These are phyloP conservation scores for Neosilurus mollespiculum DNA, from an alignment of 2,797 vertebrate genomes.

Conservation along the genomic window DNA sequence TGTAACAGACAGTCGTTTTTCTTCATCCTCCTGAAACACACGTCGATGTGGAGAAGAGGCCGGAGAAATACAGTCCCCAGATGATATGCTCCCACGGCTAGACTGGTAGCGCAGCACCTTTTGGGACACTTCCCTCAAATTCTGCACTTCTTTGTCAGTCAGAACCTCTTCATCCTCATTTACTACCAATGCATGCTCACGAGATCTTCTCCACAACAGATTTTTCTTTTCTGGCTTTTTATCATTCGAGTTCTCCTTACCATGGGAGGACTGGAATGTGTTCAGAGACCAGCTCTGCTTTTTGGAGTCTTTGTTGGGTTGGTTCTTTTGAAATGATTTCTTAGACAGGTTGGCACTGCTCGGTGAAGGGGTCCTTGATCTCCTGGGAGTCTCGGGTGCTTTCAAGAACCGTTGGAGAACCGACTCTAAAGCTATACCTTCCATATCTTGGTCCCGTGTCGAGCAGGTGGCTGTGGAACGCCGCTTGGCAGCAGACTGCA, in stretches of 20 bases:
- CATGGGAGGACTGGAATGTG: not conserved
- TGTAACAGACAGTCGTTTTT: conserved; percentile 57
- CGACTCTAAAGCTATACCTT: conserved; percentile 71
- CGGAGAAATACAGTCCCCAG: conserved; percentile 57
- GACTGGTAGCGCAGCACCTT: conserved; percentile 72
- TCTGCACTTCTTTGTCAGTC: conserved; percentile 70
- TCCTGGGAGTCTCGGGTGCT: conserved; percentile 57
- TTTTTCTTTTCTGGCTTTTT: conserved; percentile 34
- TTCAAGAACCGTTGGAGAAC: conserved; percentile 68
- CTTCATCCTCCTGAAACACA: conserved; percentile 64
- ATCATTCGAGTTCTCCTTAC: conserved; percentile 32
- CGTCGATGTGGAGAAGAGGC: conserved; percentile 33
- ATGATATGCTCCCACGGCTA: conserved; percentile 68
- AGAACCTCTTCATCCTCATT: conserved; percentile 65
- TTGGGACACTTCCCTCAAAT: conserved; percentile 72
- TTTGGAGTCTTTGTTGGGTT: conserved; percentile 8
- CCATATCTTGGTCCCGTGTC: conserved; percentile 73
- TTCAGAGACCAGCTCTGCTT: conserved; percentile 45
- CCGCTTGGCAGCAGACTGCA: conserved; percentile 66
- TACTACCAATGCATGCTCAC: not conserved
- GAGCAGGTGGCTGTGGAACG: conserved; percentile 81
- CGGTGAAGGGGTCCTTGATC: conserved; percentile 56
- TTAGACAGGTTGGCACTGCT: conserved; percentile 60
- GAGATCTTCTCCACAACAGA: not conserved
- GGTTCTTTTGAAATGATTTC: conserved; percentile 56